Base-by-base conservation (phyloP, 2,797 vertebrate genomes). In the Cyprinella venusta region DNA sequence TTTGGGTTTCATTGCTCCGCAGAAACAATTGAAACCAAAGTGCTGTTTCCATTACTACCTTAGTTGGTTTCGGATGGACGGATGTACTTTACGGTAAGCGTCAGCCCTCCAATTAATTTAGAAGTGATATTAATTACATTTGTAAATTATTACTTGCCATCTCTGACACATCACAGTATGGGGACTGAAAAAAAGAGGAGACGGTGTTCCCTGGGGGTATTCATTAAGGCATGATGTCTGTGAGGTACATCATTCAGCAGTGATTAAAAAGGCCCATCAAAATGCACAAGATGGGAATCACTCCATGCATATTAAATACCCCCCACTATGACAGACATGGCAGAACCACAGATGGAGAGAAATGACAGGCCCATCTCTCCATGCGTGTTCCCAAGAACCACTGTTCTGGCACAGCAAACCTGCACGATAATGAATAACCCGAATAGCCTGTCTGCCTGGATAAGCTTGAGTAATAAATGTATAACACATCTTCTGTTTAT, bases 111-210 rank as follows among this genome's bases (percentile, higher is more conserved):
- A 83, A 88, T 89, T 88, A 88, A 85, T 82, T 86, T 16, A 9
- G 82, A 90, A 76, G 56, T 56, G 76, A 87, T 85, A 85, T 88
- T 83, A 85, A 90, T 86, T 82, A 86, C 80, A 69, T 85, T 86
- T 85, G 50, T 76, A 85, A 78, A 69, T 86, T 50, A 84, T 84
- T 78, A 83, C 86, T 86, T 64, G 26, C 76, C 59, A 50, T 70
- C 80, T 80, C 71, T 69, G 75, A 69, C 30, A 76, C 75, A 69
- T 83, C 68, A 65, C 71, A 13, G 75, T 21, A 54, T 36, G 71
- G 21, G 15, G 42, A 54, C 33, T 36, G 30, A 76, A 40, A 30
- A 65, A 65, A 68, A 70, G 45, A 48, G 78, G 50, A 84, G 59
- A 81, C 21, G 63, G 56, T 79, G 16, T 69, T 84, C 72, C 75